Evolutionary conservation across 2,888 invertebrate genomes (phyloP).

Genomic region (Sinhomidia bicolor): DNA sequence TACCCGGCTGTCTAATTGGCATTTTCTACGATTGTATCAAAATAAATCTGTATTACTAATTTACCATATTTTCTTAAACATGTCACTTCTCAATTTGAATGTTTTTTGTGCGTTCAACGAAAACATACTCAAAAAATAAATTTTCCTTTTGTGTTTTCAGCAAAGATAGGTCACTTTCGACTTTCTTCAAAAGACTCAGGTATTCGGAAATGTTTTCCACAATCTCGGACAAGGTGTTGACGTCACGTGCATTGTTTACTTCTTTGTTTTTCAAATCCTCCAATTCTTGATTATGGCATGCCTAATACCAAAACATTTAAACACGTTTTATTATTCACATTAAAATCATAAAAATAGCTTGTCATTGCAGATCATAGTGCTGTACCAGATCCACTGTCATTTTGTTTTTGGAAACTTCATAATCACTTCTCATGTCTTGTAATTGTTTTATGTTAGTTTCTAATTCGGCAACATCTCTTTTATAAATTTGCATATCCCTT

Average conservation of each 20-base stretch:
- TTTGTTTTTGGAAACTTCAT: conserved; percentile 15
- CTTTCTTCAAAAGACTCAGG: background rate
- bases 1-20: background rate
- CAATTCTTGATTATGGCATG: conserved; percentile 6
- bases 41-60: background rate
- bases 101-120: no score
- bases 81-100: no score
- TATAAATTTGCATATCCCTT: conserved; percentile 26
- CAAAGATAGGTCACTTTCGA: background rate
- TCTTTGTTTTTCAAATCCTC: conserved; percentile 6
- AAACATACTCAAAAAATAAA: background rate
- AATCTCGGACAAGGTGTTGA: background rate
- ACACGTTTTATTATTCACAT: no score
- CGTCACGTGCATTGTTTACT: no score
- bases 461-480: conserved; percentile 31
- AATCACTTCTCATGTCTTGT: conserved; percentile 32
- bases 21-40: conserved; percentile 17
- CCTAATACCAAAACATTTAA: conserved; percentile 10
- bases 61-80: no score
- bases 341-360: no score
- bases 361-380: background rate
- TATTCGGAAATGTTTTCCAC: conserved; percentile 14
- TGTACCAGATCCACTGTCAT: conserved; percentile 19
- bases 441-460: background rate
- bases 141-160: background rate